Evolutionary conservation across 2,113 vertebrate species (phyloP).

Genomic region (Vidua chalybeata): DNA sequence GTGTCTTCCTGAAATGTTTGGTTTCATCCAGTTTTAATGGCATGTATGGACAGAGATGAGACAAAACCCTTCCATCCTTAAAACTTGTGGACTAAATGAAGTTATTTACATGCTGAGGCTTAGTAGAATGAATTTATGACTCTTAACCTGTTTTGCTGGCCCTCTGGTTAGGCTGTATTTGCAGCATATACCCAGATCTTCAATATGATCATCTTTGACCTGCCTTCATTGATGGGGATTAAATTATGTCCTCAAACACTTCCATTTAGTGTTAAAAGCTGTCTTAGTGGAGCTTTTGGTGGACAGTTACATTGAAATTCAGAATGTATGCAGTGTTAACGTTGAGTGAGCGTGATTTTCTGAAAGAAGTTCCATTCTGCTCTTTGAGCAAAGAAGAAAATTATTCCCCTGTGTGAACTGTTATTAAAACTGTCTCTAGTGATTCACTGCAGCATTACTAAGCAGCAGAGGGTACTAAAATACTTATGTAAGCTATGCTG

Average conservation of each 20-base stretch:
- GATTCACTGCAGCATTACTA: slow-evolving; percentile 55
- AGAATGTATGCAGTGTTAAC: not conserved
- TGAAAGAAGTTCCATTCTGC: not conserved
- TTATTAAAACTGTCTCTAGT: slow-evolving; percentile 61
- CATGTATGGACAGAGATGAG: not conserved
- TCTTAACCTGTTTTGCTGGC: not conserved
- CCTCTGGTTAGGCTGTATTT: not conserved
- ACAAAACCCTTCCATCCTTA: not conserved
- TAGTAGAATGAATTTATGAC: not conserved
- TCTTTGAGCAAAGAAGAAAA: slow-evolving; percentile 43
- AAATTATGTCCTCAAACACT: not conserved
- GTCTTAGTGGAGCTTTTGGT: not conserved
- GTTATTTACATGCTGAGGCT: not conserved
- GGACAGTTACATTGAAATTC: not conserved
- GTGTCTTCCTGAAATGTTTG: not conserved
- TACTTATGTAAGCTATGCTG: slow-evolving; percentile 41
- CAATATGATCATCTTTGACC: not conserved
- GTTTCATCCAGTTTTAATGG: not conserved
- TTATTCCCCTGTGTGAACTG: slow-evolving; percentile 16
- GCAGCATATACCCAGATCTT: not conserved
- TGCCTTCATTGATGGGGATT: not conserved
- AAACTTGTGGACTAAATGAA: not conserved
- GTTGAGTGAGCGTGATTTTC: not conserved
- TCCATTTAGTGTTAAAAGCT: not conserved
- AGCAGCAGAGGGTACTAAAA: slow-evolving; percentile 54